Evolutionary conservation across 1,140 invertebrate species (phyloP), one percentile per base, ranked within the genome.

Genomic region (Cephus cinctus): DNA sequence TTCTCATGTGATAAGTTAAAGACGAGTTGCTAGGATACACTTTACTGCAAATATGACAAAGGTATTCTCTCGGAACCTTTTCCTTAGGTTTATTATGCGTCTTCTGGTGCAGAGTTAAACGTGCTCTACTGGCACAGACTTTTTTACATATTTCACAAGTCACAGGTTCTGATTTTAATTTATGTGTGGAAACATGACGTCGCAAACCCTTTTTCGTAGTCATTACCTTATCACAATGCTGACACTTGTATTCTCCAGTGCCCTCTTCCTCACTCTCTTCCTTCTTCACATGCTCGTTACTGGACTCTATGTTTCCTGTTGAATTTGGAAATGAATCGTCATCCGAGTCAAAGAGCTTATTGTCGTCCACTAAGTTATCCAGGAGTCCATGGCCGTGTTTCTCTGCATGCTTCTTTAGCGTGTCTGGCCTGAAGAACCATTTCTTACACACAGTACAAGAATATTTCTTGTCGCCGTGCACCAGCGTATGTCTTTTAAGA

Each of bases 21-120:
- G 72, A 76, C 1, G 75, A 77, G 45, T 76, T 77, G 45, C 73
- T 76, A 1, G 78, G 78, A 41, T 79, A 77, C 0, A 75, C 73
- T 52, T 77, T 77, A 25, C 74, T 76, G 45, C 75, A 77, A 4
- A 77, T 75, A 27, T 75, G 73, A 52, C 75, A 77, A 0, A 77
- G 52, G 36, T 75, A 77, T 47, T 75, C 74, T n/a, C 74, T 59
- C 19, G 71, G 72, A 6, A 71, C 65, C 25, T 75, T 67, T 39
- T 77, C 72, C 43, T 77, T 77, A 2, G 73, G 72, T 22, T 75
- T 75, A 31, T 62, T 67, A 35, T 77, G 74, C 11, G 73, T 77
- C 30, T 68, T 73, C 27, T 73, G 67, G 56, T 77, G 74, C 1
- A 77, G 54, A 14, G 62, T 56, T 1, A 77, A 61, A 35, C 75